Percentiles rank a stretch among this genome's conserved stretches.
These are phyloP conservation scores for Hydrolagus affinis DNA, from an alignment of 2,113 vertebrate genomes.

Conservation along the genomic window DNA sequence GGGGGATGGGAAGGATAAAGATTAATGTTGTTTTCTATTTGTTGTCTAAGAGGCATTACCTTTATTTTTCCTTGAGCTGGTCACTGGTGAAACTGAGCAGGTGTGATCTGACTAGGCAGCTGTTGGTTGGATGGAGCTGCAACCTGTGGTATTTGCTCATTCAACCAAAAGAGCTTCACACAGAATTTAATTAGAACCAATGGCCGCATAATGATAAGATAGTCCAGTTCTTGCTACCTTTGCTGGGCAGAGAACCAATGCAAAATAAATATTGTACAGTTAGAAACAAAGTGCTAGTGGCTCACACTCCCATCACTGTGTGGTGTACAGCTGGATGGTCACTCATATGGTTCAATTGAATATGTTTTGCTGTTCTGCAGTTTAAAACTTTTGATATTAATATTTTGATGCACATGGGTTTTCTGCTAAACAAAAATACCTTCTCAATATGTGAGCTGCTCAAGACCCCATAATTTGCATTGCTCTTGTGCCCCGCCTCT, in stretches of 20 bases:
- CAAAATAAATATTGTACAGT: neutral
- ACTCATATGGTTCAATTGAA: neutral
- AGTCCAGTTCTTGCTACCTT: neutral
- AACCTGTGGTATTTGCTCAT: too few species aligned
- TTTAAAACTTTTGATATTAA: neutral
- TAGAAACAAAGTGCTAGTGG: neutral
- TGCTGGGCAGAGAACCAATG: neutral
- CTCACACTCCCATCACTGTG: too few species aligned
- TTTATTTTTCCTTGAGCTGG: neutral
- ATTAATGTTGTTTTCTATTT: neutral
- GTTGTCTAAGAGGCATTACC: neutral
- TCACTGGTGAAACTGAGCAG: neutral
- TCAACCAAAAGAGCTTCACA: too few species aligned
- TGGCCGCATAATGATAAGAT: too few species aligned
- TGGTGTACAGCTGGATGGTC: neutral
- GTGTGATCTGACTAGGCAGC: neutral
- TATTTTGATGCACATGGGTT: neutral
- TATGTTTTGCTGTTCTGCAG: neutral
- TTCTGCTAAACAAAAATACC: neutral
- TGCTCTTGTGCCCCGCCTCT: neutral
- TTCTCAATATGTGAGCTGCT: neutral
- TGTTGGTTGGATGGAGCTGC: neutral
- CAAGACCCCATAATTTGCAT: neutral
- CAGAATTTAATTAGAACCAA: too few species aligned
- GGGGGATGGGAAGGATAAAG: too few species aligned